Evolutionary conservation across 1,140 invertebrate genomes (phyloP), one percentile per base, ranked within the genome.

Genomic region (Rhopalosiphum maidis): DNA sequence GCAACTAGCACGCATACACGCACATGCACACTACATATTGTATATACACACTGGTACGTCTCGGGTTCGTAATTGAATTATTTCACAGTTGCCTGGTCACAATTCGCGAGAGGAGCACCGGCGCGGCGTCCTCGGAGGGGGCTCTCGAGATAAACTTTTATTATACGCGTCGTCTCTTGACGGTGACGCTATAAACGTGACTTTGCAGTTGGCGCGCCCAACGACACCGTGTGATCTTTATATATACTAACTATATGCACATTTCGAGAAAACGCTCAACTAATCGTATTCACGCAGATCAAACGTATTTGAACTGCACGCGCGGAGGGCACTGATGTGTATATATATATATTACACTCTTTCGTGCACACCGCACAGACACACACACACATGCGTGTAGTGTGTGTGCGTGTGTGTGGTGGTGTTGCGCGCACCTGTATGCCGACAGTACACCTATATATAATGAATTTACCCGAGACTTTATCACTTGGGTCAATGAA

Each of bases 81-180:
- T 89, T 89, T 89, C 48, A 89, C 87, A 89, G 87, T 89, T 35
- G 87, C 46, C 46, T 54, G 87, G n/a, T 89, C 87, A 23, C n/a
- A 89, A 54, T 89, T 89, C n/a, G 87, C n/a, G n/a, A 8, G 37
- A 51, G 46, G 54, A 88, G 46, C 23, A 54, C 18, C 46, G 30
- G 86, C 83, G 30, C 30, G 11, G 60, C 60, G 30, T 77, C 30
- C 60, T 77, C 30, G 22, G n/a, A 35, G 46, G 51, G 86, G 46
- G 21, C n/a, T 15, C 35, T 51, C 48, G 46, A 35, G n/a, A 89
- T 54, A 54, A 89, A 89, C 87, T 89, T 89, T 89, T 89, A 89
- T 89, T 21, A 48, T 51, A 37, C 87, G 46, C 37, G 43, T 87
- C 43, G 85, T 88, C 86, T 48, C 30, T 15, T 18, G 43, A 48